Percentiles rank a stretch among this genome's conserved stretches.
These are phyloP conservation scores for Melanotaenia maccullochi DNA, from an alignment of 2,797 vertebrate genomes.

Conservation along the genomic window DNA sequence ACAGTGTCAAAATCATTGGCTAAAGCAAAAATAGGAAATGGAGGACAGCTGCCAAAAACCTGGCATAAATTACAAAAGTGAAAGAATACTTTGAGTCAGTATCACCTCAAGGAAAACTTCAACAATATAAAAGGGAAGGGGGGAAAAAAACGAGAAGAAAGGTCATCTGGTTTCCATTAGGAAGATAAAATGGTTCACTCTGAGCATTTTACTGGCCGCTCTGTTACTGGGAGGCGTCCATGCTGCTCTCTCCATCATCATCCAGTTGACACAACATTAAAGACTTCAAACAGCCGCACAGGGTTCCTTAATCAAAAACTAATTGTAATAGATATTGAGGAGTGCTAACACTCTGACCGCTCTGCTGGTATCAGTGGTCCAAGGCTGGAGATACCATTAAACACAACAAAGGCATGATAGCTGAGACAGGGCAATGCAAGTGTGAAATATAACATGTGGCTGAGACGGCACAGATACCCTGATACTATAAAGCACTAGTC, in stretches of 20 bases:
- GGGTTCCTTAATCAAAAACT: constrained; percentile 99
- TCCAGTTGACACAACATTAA: constrained; percentile 98
- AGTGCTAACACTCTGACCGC: constrained; percentile 96
- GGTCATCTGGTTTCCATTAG: constrained; percentile 99
- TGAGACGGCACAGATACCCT: constrained; percentile 83
- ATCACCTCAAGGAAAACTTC: constrained; percentile 89
- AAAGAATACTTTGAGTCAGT: constrained; percentile 68
- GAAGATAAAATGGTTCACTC: constrained; percentile 99
- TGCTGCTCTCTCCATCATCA: constrained; percentile 93
- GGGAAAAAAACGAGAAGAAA: constrained; percentile 67
- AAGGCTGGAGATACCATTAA: constrained; percentile 91
- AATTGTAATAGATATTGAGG: constrained; percentile 99
- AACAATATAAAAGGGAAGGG: constrained; percentile 84
- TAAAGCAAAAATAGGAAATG: constrained; percentile 39
- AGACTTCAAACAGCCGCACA: constrained; percentile 92
- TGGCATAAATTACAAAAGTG: constrained; percentile 74
- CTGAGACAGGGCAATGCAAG: constrained; percentile 88
- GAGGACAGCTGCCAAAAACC: constrained; percentile 59
- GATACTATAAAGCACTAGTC: constrained; percentile 86
- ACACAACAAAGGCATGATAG: constrained; percentile 90
- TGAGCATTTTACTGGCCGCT: constrained; percentile 95
- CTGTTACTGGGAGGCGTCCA: constrained; percentile 95
- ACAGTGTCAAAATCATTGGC: constrained; percentile 27
- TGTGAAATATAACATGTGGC: constrained; percentile 88
- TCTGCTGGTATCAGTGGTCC: constrained; percentile 89